These are phyloP conservation scores for Cotesia glomerata DNA, from an alignment of 1,140 invertebrate genomes.

Conservation along the genomic window DNA sequence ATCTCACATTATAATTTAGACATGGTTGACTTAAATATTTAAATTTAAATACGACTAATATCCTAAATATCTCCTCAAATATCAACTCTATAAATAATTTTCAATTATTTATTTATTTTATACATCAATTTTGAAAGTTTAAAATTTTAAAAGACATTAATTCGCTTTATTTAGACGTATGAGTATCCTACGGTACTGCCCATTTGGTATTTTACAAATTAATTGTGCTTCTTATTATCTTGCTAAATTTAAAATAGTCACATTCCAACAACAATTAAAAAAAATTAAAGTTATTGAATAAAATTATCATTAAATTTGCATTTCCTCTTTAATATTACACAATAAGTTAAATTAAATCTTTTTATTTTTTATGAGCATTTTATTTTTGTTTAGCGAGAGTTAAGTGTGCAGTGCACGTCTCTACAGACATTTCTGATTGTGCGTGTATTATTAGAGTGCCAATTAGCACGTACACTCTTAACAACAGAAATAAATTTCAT, in stretches of 20 bases:
- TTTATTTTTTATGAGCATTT: conserved; percentile 10
- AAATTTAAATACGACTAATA: not conserved
- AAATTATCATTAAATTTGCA: too few species aligned
- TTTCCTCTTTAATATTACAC: not conserved
- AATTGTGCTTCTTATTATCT: too few species aligned
- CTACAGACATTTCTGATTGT: conserved; percentile 17
- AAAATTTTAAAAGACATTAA: not conserved
- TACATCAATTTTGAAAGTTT: not conserved
- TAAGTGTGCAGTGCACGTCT: conserved; percentile 10
- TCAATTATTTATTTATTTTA: not conserved
- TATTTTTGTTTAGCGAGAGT: not conserved
- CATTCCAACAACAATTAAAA: too few species aligned
- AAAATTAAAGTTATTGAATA: too few species aligned
- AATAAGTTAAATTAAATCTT: not conserved
- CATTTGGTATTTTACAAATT: too few species aligned
- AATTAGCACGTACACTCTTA: not conserved
- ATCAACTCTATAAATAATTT: not conserved
- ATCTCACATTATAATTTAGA: not conserved
- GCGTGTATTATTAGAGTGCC: conserved; percentile 17
- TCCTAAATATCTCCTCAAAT: not conserved
- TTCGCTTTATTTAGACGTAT: too few species aligned
- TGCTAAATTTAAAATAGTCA: too few species aligned
- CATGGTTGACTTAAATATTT: not conserved
- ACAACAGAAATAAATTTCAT: not conserved
- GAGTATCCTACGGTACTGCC: too few species aligned